These are phyloP conservation scores for Bradynema listronoti DNA, from an alignment of 1,140 invertebrate species.

Conservation along the genomic window DNA sequence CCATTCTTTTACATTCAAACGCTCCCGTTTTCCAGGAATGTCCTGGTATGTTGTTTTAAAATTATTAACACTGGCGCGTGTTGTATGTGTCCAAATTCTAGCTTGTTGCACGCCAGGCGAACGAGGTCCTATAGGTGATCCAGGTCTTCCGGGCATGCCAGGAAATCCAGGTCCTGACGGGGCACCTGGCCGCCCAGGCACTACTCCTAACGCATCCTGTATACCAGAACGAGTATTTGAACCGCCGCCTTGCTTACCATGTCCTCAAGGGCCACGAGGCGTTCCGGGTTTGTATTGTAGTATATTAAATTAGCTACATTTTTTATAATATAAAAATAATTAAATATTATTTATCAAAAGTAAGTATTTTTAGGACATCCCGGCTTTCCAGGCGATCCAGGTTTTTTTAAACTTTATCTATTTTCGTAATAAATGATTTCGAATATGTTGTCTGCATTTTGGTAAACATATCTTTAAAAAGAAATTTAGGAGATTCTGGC, in stretches of 20 bases:
- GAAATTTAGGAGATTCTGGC: slow-evolving; percentile 48
- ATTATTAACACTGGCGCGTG: slow-evolving; percentile 9
- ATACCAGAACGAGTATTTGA: slow-evolving; percentile 57
- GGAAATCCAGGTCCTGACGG: slow-evolving; percentile 54
- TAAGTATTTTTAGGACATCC: no score
- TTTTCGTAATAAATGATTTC: not conserved
- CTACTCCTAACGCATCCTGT: slow-evolving; percentile 56
- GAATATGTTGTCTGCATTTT: not conserved
- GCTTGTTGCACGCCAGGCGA: slow-evolving; percentile 55
- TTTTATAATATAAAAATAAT: no score
- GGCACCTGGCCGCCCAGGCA: slow-evolving; percentile 55
- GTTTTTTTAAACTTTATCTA: no score
- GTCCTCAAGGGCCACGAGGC: slow-evolving; percentile 55
- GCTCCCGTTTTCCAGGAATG: slow-evolving; percentile 56
- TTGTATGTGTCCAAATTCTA: slow-evolving; percentile 23
- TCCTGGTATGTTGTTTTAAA: slow-evolving; percentile 36
- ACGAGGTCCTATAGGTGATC: slow-evolving; percentile 52
- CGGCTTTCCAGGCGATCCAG: slow-evolving; percentile 50
- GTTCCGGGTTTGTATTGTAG: slow-evolving; percentile 27
- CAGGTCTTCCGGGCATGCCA: slow-evolving; percentile 52
- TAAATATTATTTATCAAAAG: no score
- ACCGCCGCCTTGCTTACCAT: slow-evolving; percentile 55
- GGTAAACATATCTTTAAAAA: slow-evolving; percentile 32
- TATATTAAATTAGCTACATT: slow-evolving; percentile 18
- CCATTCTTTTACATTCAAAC: slow-evolving; percentile 42